Percentiles rank a stretch among this genome's conserved stretches.
Conservation (phyloP, 2,113 vertebrate species). For the Athene cunicularia region DNA sequence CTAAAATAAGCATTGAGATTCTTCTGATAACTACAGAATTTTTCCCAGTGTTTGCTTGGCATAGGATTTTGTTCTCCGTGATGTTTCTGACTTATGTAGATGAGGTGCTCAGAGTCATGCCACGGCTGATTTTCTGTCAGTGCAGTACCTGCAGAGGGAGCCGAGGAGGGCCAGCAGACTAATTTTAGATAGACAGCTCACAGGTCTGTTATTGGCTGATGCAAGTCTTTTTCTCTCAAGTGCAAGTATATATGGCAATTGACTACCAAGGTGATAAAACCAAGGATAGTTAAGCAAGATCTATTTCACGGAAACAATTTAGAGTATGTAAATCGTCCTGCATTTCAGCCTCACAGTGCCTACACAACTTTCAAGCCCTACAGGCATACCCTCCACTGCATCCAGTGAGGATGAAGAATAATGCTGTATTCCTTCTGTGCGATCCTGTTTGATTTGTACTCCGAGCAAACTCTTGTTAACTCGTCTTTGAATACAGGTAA, state of each 20-base stretch:
- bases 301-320: neutral
- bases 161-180: neutral
- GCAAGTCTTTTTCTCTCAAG: neutral
- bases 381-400: constrained; percentile 12
- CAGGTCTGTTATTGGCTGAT: neutral
- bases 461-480: neutral
- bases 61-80: neutral
- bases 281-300: neutral
- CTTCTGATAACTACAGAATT: neutral
- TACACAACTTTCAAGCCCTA: neutral
- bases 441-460: constrained; percentile 36
- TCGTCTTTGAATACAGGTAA: neutral
- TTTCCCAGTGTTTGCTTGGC: neutral
- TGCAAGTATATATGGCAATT: neutral
- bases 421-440: neutral
- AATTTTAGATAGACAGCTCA: neutral
- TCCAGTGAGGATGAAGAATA: constrained; percentile 21
- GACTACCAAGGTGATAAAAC: neutral
- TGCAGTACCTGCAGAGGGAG: neutral
- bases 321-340: neutral
- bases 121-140: neutral
- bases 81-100: neutral
- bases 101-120: neutral
- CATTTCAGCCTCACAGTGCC: constrained; percentile 20
- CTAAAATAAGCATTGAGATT: neutral